Percentiles rank a stretch among this genome's conserved stretches.
Conservation (phyloP, 2,888 invertebrate genomes). For the Tholera decimalis region DNA sequence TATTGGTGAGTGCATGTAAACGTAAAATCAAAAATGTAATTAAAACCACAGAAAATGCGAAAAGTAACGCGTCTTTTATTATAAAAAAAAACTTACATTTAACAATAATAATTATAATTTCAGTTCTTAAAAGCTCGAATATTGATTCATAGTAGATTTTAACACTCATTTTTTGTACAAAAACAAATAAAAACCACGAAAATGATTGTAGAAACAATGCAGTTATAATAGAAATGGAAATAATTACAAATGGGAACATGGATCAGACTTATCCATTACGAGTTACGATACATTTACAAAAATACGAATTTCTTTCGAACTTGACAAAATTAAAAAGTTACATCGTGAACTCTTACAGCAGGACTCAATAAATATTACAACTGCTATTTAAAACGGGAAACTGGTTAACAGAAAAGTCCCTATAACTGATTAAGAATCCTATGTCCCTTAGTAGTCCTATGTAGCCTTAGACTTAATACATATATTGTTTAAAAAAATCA, state of each 20-base stretch:
- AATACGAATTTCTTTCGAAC: too few species aligned
- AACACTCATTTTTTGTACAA: conserved; percentile 2
- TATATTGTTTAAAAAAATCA: neutral
- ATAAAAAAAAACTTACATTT: conserved; percentile 24
- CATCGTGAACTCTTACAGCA: too few species aligned
- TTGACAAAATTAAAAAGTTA: too few species aligned
- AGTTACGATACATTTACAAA: too few species aligned
- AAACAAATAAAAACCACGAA: neutral
- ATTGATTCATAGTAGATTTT: conserved; percentile 20
- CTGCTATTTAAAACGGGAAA: too few species aligned
- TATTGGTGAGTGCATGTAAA: too few species aligned
- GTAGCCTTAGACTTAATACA: conserved; percentile 17
- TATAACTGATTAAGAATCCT: too few species aligned
- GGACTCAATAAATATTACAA: too few species aligned
- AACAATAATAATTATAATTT: conserved; percentile 27
- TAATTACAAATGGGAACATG: too few species aligned
- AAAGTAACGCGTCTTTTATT: conserved; percentile 48
- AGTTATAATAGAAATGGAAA: neutral
- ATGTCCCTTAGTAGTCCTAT: conserved; percentile 4
- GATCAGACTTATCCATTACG: too few species aligned
- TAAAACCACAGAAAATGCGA: conserved; percentile 25
- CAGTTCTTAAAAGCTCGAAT: conserved; percentile 22
- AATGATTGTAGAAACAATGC: neutral
- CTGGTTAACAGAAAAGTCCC: too few species aligned
- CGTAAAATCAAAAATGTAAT: too few species aligned